phyloP scores from a whole-genome alignment of 1,140 invertebrate species.

The Sinonovacula constricta region DNA sequence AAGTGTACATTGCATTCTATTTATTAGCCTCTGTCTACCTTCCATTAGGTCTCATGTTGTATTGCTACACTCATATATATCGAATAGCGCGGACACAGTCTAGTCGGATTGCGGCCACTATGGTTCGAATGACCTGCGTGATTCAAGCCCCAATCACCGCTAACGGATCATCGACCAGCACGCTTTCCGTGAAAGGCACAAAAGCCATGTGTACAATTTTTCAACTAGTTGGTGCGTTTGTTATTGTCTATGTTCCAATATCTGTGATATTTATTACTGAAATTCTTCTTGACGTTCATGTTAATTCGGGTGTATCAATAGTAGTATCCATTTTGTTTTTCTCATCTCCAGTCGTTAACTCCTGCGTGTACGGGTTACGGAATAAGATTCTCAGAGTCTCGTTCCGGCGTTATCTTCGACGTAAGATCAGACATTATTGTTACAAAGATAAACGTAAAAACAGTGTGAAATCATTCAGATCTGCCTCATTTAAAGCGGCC shows the following conservation, averaged over 20 bases:
- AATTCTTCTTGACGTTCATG: slow-evolving; percentile 39
- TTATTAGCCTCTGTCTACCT: slow-evolving; percentile 57
- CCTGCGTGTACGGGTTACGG: slow-evolving; percentile 65
- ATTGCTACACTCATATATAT: slow-evolving; percentile 71
- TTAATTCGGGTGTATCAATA: slow-evolving; percentile 52
- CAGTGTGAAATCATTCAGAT: slow-evolving; percentile 61
- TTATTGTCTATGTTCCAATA: slow-evolving; percentile 65
- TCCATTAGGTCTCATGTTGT: slow-evolving; percentile 64
- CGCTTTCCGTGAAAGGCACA: slow-evolving; percentile 63
- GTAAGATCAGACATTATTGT: slow-evolving; percentile 58
- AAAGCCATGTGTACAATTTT: slow-evolving; percentile 70
- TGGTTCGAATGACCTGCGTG: slow-evolving; percentile 69
- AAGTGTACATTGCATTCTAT: slow-evolving; percentile 58
- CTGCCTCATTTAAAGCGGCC: slow-evolving; percentile 35
- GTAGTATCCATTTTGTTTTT: slow-evolving; percentile 62
- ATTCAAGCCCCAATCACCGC: slow-evolving; percentile 69
- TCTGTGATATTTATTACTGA: slow-evolving; percentile 59
- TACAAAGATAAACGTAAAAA: slow-evolving; percentile 58
- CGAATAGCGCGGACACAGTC: slow-evolving; percentile 67
- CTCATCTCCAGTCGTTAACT: slow-evolving; percentile 62
- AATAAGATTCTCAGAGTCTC: slow-evolving; percentile 66
- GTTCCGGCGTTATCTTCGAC: slow-evolving; percentile 60
- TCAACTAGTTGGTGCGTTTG: slow-evolving; percentile 68
- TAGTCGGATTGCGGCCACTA: slow-evolving; percentile 68
- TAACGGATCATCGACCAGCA: slow-evolving; percentile 44